A percentile compares a stretch with the other conserved stretches of the same genome.
Evolutionary conservation across 53 echinoderm and acorn worm species (phyloP).

Genomic region (Glandiceps talaboti): DNA sequence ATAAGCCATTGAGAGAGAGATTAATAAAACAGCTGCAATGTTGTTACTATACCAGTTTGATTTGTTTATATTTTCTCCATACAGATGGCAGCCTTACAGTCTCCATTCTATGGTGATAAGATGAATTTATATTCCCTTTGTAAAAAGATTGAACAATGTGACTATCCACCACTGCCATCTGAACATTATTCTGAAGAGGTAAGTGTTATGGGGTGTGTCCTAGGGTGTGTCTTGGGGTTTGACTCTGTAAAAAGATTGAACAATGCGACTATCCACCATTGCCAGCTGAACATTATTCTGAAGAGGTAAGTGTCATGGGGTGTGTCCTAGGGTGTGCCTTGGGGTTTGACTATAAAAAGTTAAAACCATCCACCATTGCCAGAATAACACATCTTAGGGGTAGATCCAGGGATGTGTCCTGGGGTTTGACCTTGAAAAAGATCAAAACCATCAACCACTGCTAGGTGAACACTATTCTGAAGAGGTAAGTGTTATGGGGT

Average conservation of each 20-base stretch:
- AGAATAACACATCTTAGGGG: no score
- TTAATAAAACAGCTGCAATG: no score
- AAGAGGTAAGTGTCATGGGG: neutral
- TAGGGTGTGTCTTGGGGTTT: no score
- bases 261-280: constrained; percentile 99
- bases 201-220: constrained; percentile 15
- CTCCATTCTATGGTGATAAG: constrained; percentile 99
- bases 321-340: neutral
- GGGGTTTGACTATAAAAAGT: no score
- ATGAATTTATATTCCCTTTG: constrained; percentile 98
- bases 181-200: constrained; percentile 91
- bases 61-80: no score
- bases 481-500: neutral
- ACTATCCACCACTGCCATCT: constrained; percentile 95
- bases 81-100: constrained; percentile 98
- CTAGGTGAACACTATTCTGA: constrained; percentile 64
- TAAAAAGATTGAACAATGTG: constrained; percentile 99
- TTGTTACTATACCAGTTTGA: no score
- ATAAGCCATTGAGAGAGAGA: no score
- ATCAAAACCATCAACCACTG: constrained; percentile 95
- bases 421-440: no score
- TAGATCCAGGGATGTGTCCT: no score
- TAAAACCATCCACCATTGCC: no score
- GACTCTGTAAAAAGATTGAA: constrained; percentile 99
- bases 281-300: constrained; percentile 75